These are phyloP conservation scores for Callinectes sapidus DNA, from an alignment of 2,888 invertebrate species.

Conservation along the genomic window DNA sequence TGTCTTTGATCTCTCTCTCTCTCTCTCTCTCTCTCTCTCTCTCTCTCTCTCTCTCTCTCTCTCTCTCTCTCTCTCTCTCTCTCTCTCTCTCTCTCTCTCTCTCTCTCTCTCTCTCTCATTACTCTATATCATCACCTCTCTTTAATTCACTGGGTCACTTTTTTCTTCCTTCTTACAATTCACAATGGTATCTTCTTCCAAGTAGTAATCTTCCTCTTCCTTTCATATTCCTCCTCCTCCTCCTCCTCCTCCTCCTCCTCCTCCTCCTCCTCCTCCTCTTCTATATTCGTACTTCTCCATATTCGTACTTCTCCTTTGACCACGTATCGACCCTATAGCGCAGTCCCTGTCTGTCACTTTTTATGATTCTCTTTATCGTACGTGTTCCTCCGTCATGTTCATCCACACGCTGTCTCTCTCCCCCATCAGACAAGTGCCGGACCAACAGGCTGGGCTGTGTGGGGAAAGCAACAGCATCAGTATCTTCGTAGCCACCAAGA, in stretches of 20 bases:
- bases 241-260: neutral
- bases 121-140: neutral
- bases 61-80: constrained; percentile 11
- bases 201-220: neutral
- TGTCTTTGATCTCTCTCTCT: neutral
- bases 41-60: constrained; percentile 15
- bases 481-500: constrained; percentile 84
- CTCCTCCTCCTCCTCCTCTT: too few relatives aligned
- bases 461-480: constrained; percentile 80
- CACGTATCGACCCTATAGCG: too few relatives aligned
- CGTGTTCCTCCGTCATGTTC: too few relatives aligned
- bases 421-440: constrained; percentile 34
- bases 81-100: constrained; percentile 25
- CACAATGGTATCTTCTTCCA: neutral
- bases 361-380: neutral
- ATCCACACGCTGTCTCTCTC: neutral
- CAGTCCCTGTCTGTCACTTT: neutral
- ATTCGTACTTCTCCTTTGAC: neutral
- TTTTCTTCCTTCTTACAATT: neutral
- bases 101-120: neutral
- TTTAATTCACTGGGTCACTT: neutral
- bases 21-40: constrained; percentile 15
- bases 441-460: constrained; percentile 27
- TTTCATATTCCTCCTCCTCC: neutral
- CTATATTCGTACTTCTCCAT: too few relatives aligned